Base-by-base conservation (phyloP, 2,797 vertebrate genomes). In the Sebastes itinus region DNA sequence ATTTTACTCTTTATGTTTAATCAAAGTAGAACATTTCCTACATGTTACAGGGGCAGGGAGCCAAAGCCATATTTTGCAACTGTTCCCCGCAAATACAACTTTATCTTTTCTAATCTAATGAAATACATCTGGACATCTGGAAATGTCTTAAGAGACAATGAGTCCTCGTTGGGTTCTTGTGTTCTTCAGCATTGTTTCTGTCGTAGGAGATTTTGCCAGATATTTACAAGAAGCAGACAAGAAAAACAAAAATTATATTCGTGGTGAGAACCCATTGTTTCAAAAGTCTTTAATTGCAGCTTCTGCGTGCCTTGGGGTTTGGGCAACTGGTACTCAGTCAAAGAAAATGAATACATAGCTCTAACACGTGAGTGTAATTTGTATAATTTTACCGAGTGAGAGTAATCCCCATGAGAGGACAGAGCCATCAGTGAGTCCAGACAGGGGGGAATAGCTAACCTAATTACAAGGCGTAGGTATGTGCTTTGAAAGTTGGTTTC, bases 401-500 rank as follows among this genome's bases (percentile, higher is more conserved):
- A 82, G 65, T 69, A 81, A 81, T 78, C 70, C 49, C 27, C 59
- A 35, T 9, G 28, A 58, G 52, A 80, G 38, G 65, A 82, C 63
- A 32, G 81, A 60, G 76, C 56, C 73, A 63, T 67, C 72, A 63
- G 54, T 11, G 2, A 11, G 42, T 35, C 67, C 65, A 68, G 81
- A 60, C 62, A 3, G 13, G 64, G 60, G 75, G 59, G 74, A 32
- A 64, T 10, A 13, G 72, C 71, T 84, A 83, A 92, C 77, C 85
- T 89, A 86, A 91, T 94, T 91, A 91, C 89, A 92, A 85, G 83
- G 89, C 82, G 56, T 83, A 88, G 83, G 86, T 85, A 88, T 92
- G 85, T 7, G 76, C 80, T 89, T 89, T 89, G 67, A 92, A 89
- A 89, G 82, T 76, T 23, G 66, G 56, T 74, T 87, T 88, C 72